Evolutionary conservation across 2,113 vertebrate genomes (phyloP).

Genomic region (Cyanistes caeruleus): DNA sequence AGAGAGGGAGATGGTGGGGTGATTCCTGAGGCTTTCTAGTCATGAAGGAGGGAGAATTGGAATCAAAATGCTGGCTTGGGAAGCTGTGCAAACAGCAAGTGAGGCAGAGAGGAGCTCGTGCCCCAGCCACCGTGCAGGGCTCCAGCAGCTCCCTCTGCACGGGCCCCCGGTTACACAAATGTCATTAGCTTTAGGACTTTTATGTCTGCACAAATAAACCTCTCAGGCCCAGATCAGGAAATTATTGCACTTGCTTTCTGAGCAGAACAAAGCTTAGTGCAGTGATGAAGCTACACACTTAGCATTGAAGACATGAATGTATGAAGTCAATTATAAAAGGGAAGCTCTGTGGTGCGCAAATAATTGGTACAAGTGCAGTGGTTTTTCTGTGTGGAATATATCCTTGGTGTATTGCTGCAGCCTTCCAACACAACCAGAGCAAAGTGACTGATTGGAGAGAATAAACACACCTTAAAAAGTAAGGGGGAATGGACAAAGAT

Average conservation of each 20-base stretch:
- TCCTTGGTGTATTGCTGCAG: neutral
- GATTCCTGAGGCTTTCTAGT: neutral
- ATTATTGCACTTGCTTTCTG: slow-evolving; percentile 8
- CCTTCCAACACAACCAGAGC: neutral
- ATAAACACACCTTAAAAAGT: neutral
- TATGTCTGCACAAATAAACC: slow-evolving; percentile 38
- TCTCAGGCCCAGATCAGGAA: slow-evolving; percentile 30
- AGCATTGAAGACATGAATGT: slow-evolving; percentile 9
- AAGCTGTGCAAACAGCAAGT: neutral
- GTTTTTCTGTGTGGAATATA: neutral
- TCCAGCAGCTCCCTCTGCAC: neutral
- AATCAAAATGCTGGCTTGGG: neutral
- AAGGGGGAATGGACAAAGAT: neutral
- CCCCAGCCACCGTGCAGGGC: accelerated
- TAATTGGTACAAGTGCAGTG: slow-evolving; percentile 32
- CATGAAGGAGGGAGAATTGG: neutral
- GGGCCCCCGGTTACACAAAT: slow-evolving; percentile 1
- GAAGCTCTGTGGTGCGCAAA: neutral
- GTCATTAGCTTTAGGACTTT: neutral
- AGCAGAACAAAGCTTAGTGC: slow-evolving; percentile 44
- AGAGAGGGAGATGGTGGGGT: neutral
- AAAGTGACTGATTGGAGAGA: neutral
- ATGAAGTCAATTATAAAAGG: slow-evolving; percentile 57
- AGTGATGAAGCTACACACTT: slow-evolving; percentile 34
- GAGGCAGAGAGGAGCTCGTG: neutral